A percentile compares a stretch with the other conserved stretches of the same genome.
Evolutionary conservation across 2,888 invertebrate species (phyloP).

Genomic region (Catocala sponsa): DNA sequence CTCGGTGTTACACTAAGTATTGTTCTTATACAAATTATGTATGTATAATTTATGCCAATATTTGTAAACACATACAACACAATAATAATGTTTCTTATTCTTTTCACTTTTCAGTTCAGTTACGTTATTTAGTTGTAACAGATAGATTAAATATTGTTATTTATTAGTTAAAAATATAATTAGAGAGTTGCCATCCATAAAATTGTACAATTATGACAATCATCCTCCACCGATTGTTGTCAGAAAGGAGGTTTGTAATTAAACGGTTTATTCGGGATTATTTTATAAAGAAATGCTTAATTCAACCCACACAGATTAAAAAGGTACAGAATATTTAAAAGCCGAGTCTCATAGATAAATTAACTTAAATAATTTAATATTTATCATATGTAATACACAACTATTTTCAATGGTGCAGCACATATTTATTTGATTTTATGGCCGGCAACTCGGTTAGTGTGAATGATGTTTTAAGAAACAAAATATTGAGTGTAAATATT

Average conservation of each 20-base stretch:
- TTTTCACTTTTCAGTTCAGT: slow-evolving; percentile 1
- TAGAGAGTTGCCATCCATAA: neutral
- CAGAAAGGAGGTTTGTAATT: too few relatives aligned
- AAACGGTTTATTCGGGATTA: too few relatives aligned
- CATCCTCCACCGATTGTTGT: too few relatives aligned
- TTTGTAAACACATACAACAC: neutral
- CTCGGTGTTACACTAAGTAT: too few relatives aligned
- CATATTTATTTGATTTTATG: neutral
- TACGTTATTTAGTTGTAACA: neutral
- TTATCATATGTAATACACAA: neutral
- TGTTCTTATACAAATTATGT: neutral
- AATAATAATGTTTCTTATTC: neutral
- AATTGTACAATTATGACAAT: too few relatives aligned
- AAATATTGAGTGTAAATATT: slow-evolving; percentile 47
- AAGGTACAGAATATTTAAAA: too few relatives aligned
- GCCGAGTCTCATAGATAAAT: too few relatives aligned
- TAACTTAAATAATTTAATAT: too few relatives aligned
- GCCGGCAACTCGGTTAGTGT: slow-evolving; percentile 17
- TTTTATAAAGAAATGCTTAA: too few relatives aligned
- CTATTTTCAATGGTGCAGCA: neutral
- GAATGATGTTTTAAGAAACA: slow-evolving; percentile 20
- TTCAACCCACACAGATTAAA: too few relatives aligned
- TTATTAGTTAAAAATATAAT: too few relatives aligned
- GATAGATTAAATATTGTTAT: neutral
- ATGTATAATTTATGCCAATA: neutral